Percentiles rank a stretch among this genome's conserved stretches.
These are phyloP conservation scores for Lapara coniferarum DNA, from an alignment of 2,888 invertebrate genomes.

Conservation along the genomic window DNA sequence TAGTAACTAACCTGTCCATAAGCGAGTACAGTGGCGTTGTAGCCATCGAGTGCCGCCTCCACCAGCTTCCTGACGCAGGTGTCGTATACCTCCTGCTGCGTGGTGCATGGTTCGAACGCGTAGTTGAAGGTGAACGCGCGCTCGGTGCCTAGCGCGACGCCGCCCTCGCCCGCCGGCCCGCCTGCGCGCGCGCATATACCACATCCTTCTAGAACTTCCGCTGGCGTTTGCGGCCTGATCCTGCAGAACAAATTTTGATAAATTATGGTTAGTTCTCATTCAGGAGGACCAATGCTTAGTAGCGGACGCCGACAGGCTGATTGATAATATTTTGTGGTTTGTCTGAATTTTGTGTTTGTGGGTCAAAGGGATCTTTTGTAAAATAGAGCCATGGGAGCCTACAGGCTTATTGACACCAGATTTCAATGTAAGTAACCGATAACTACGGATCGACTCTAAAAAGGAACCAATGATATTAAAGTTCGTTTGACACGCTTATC, in stretches of 20 bases:
- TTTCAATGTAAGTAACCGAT: too few relatives aligned
- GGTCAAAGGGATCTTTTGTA: too few relatives aligned
- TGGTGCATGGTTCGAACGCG: slow-evolving; percentile 92
- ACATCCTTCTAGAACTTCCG: slow-evolving; percentile 97
- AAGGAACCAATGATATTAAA: too few relatives aligned
- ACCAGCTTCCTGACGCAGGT: slow-evolving; percentile 93
- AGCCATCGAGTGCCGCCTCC: slow-evolving; percentile 96
- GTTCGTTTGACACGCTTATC: too few relatives aligned
- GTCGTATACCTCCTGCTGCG: slow-evolving; percentile 91
- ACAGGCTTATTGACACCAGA: too few relatives aligned
- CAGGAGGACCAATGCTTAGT: too few relatives aligned
- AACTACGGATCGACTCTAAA: too few relatives aligned
- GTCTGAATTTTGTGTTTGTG: too few relatives aligned
- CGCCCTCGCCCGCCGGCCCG: slow-evolving; percentile 94
- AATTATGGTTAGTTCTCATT: too few relatives aligned
- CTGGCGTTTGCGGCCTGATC: slow-evolving; percentile 96
- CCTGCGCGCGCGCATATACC: slow-evolving; percentile 95
- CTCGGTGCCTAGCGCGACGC: slow-evolving; percentile 95
- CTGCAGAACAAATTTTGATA: slow-evolving; percentile 73
- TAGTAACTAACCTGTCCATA: slow-evolving; percentile 91
- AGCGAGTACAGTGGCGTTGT: slow-evolving; percentile 98
- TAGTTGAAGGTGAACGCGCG: slow-evolving; percentile 98
- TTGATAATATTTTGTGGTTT: too few relatives aligned
- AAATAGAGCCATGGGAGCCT: too few relatives aligned
- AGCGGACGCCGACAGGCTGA: too few relatives aligned